Evolutionary conservation across 2,888 invertebrate genomes (phyloP).

Genomic region (Petrophora chlorosata): DNA sequence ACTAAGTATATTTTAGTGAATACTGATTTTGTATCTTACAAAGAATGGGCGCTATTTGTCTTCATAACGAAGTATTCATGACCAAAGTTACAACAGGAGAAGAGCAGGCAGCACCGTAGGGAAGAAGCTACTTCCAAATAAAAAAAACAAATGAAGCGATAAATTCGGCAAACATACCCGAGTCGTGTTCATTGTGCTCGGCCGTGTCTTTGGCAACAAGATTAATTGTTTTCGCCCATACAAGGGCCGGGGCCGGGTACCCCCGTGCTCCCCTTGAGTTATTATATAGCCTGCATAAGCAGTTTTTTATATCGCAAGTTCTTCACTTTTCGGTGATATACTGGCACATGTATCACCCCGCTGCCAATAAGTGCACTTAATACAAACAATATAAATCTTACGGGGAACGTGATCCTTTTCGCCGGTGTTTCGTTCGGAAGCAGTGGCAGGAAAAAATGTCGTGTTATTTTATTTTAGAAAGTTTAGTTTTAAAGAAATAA

Average conservation of each 20-base stretch:
- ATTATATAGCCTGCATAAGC: slow-evolving; percentile 54
- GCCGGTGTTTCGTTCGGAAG: no score
- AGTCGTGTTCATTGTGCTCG: slow-evolving; percentile 48
- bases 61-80: no score
- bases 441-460: no score
- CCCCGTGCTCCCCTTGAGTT: slow-evolving; percentile 54
- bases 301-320: slow-evolving; percentile 48
- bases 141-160: slow-evolving; percentile 48
- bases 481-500: no score
- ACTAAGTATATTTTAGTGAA: no score
- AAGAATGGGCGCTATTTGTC: no score
- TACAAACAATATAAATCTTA: slow-evolving; percentile 59
- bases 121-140: slow-evolving; percentile 32
- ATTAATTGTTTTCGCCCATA: slow-evolving; percentile 62
- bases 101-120: slow-evolving; percentile 1
- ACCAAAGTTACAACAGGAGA: no score
- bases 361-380: slow-evolving; percentile 54
- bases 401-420: slow-evolving; percentile 5
- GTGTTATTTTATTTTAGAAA: no score
- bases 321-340: slow-evolving; percentile 46
- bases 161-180: slow-evolving; percentile 47
- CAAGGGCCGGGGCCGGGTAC: slow-evolving; percentile 49
- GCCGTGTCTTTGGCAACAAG: slow-evolving; percentile 59
- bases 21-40: no score
- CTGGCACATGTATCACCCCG: slow-evolving; percentile 43